phyloP scores from a whole-genome alignment of 2,888 invertebrate species.

The Lochmaea crataegi region DNA sequence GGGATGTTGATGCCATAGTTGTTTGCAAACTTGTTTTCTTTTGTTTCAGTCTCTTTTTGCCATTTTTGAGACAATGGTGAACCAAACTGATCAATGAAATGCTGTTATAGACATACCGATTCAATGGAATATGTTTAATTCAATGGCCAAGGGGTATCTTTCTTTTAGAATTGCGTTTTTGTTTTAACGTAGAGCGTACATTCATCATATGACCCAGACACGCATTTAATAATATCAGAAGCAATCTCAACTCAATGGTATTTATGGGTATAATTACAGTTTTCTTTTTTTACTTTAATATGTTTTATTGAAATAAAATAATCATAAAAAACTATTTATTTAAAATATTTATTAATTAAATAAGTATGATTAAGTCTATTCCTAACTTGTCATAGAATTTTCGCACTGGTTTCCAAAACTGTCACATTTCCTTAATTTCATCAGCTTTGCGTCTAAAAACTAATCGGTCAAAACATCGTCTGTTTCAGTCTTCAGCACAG shows the following conservation, averaged over 20 bases:
- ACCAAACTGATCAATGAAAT: conserved; percentile 53
- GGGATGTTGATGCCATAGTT: conserved; percentile 50
- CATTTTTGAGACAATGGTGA: conserved; percentile 50
- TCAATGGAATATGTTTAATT: conserved; percentile 45
- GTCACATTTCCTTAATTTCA: no score
- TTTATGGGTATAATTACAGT: not conserved
- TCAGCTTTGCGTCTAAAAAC: no score
- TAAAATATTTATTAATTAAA: no score
- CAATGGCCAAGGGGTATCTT: conserved; percentile 25
- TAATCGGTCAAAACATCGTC: no score
- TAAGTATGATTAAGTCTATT: no score
- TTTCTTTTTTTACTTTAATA: no score
- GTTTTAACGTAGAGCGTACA: not conserved
- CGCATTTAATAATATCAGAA: not conserved
- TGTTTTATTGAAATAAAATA: no score
- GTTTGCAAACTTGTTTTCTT: conserved; percentile 49
- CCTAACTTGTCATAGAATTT: no score
- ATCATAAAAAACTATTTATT: no score
- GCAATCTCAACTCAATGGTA: not conserved
- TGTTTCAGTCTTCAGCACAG: no score
- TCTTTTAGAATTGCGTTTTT: not conserved
- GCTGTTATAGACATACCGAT: conserved; percentile 47
- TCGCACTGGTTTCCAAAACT: no score
- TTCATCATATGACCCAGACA: not conserved
- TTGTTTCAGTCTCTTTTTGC: conserved; percentile 43